Base-by-base conservation (phyloP, 2,113 vertebrate genomes). In the Gila orcuttii region DNA sequence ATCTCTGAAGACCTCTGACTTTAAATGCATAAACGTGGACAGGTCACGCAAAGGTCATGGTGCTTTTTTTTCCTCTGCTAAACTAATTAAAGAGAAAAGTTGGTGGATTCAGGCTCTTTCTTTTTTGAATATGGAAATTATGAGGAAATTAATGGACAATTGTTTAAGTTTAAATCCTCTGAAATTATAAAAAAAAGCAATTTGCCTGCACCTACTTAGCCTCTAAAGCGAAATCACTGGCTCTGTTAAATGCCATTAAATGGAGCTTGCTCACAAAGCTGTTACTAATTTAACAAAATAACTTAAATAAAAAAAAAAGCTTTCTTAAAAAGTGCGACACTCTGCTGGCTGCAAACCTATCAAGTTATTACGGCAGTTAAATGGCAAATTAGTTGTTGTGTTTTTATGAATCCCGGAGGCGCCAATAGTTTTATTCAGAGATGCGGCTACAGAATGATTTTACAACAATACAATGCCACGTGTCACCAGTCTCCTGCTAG, bases 341-440 rank as follows among this genome's bases (percentile, higher is more conserved):
- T 55, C 66, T 84, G 73, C 68, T 87, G 73, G 74, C 81, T 86
- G 57, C 77, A 86, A 89, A 88, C 68, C 78, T 23, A 45, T 39
- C 33, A 52, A 85, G 89, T 88, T 19, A 86, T 86, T 79, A 82
- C 4, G 1, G 39, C 47, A 64, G 42, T 86, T 90, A 79, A 87
- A 89, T 82, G 76, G 84, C 52, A 77, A 85, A 79, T 87, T 82
- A 71, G 52, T 28, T 86, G 62, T 57, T 83, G 64, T 85, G 77
- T 86, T 89, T 42, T 88, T 83, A 86, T 86, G 82, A 79, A 52
- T 85, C 66, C 85, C 87, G 62, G 39, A 86, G 84, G 82, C 82
- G 52, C 23, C 66, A 39, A n/a, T 12, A 28, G 69, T 82, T 79
- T 87, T 71, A 73, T 80, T 76, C 50, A 8, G n/a, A 13, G 39